A percentile compares a stretch with the other conserved stretches of the same genome.
Conservation (phyloP, 2,797 vertebrate species). For the Amazona ochrocephala region DNA sequence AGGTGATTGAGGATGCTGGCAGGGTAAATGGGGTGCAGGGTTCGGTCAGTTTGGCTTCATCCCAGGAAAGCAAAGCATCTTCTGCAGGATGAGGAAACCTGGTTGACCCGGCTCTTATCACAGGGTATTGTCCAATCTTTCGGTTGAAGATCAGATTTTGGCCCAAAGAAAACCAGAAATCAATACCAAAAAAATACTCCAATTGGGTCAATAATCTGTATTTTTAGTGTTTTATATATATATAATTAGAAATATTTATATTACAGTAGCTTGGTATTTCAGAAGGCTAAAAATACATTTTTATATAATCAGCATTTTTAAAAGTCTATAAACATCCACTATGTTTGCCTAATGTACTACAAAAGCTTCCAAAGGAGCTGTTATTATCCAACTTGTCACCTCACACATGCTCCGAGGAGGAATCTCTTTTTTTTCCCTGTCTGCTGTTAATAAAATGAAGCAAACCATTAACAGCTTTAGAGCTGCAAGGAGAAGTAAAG, state of each 20-base stretch:
- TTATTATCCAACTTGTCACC: constrained; percentile 71
- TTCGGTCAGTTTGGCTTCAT: not conserved
- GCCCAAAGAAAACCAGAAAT: not conserved
- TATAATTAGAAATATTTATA: constrained; percentile 63
- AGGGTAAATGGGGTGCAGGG: too few species aligned
- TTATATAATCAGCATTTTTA: constrained; percentile 74
- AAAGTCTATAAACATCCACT: constrained; percentile 73
- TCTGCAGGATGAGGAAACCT: not conserved
- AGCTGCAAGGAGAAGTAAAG: constrained; percentile 52
- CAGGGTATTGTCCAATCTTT: not conserved
- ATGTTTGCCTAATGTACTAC: constrained; percentile 71
- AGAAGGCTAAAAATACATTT: constrained; percentile 62
- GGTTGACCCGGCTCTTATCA: not conserved
- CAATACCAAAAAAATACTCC: not conserved
- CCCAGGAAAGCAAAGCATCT: not conserved
- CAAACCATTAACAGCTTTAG: constrained; percentile 63
- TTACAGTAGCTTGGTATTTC: constrained; percentile 65
- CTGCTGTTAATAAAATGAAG: constrained; percentile 69
- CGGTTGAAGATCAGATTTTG: not conserved
- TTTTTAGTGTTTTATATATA: not conserved
- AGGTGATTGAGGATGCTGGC: not conserved
- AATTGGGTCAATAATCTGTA: constrained; percentile 5
- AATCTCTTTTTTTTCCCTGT: constrained; percentile 6
- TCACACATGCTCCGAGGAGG: constrained; percentile 58
- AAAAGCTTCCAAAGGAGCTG: constrained; percentile 72